Conservation (phyloP, 2,113 vertebrate species). For the Saimiri boliviensis region DNA sequence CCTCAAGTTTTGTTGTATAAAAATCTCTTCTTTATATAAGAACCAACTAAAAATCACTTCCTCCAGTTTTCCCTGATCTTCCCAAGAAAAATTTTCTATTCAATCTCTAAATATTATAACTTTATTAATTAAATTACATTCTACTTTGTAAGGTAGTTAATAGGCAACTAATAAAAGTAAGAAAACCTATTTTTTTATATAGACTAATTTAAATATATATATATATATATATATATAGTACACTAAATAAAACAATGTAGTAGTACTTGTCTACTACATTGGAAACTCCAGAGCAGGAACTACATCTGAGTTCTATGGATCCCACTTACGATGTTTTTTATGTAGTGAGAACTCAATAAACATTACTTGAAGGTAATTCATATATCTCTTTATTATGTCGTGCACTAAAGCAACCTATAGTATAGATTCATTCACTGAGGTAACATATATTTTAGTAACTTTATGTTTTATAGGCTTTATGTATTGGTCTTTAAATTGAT, state of each 20-base stretch:
- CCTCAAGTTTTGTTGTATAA: not conserved
- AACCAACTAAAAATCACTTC: not conserved
- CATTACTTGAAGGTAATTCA: not conserved
- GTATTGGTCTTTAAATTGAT: not conserved
- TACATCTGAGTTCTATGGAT: not conserved
- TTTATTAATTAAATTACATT: not conserved
- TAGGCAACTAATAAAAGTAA: not conserved
- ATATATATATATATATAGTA: too few species aligned
- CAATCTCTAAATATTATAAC: not conserved
- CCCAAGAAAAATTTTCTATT: not conserved
- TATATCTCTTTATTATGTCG: not conserved
- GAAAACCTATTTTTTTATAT: too few species aligned
- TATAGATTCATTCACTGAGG: not conserved
- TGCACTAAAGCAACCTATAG: not conserved
- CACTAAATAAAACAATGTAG: not conserved
- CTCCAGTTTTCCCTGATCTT: not conserved
- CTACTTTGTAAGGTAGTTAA: not conserved
- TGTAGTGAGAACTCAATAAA: not conserved
- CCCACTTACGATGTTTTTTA: not conserved
- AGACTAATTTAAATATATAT: too few species aligned
- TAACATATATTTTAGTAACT: not conserved
- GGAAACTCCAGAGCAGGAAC: not conserved
- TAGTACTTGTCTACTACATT: not conserved
- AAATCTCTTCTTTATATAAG: not conserved
- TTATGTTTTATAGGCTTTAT: not conserved